Conservation (phyloP, 2,113 vertebrate genomes). For the Alces alces region DNA sequence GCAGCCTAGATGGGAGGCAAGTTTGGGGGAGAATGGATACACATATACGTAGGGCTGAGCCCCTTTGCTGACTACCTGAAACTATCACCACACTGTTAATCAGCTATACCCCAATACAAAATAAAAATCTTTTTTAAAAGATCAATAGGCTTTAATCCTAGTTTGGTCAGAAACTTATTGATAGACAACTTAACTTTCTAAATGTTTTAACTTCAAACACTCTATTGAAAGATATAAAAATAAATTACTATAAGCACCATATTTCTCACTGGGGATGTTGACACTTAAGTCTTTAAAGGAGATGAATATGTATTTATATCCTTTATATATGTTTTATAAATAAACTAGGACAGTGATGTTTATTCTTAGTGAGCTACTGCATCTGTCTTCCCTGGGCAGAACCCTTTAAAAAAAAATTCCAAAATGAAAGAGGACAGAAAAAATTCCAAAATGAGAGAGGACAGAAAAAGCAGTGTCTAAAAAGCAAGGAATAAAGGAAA, state of each 20-base stretch:
- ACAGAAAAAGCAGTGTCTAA: not conserved
- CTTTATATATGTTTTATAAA: not conserved
- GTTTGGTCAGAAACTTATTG: not conserved
- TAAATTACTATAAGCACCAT: not conserved
- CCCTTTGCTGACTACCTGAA: not conserved
- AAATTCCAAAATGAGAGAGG: not conserved
- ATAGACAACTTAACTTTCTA: not conserved
- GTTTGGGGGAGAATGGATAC: not conserved
- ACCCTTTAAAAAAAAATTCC: not conserved
- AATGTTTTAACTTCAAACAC: not conserved
- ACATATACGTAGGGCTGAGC: not conserved
- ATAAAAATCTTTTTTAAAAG: not conserved
- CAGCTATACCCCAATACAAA: not conserved
- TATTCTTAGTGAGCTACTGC: not conserved
- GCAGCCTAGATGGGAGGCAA: not conserved
- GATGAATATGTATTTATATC: not conserved
- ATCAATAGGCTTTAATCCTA: not conserved
- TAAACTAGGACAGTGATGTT: not conserved
- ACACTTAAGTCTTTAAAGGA: not conserved
- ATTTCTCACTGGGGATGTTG: not conserved
- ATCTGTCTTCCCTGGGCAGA: not conserved
- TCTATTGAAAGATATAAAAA: conserved; percentile 4
- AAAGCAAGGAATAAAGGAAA: not conserved
- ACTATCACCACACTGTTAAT: not conserved
- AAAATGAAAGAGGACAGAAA: not conserved